Evolutionary conservation across 2,113 vertebrate species (phyloP).

Genomic region (Stigmatopora nigra): DNA sequence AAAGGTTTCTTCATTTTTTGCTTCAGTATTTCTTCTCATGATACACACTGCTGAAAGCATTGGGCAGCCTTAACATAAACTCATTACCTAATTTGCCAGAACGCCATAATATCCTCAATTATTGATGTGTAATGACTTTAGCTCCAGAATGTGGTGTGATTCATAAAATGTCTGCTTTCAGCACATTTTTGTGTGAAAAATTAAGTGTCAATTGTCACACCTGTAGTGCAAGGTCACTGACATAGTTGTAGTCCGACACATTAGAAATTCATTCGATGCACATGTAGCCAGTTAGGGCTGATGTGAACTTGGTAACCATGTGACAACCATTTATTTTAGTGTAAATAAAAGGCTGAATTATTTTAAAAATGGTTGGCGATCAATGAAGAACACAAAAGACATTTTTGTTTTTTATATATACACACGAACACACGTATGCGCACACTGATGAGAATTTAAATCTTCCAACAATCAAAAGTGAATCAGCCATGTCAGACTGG

Average conservation of each 20-base stretch:
- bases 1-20: too few relatives aligned
- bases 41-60: not conserved
- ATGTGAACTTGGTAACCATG: not conserved
- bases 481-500: not conserved
- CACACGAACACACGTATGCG: too few relatives aligned
- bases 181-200: not conserved
- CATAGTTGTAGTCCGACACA: not conserved
- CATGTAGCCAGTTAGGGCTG: not conserved
- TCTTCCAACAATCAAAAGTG: not conserved
- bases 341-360: not conserved
- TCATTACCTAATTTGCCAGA: not conserved
- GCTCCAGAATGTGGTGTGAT: not conserved
- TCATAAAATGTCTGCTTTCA: not conserved
- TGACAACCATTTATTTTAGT: not conserved
- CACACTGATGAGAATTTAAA: not conserved
- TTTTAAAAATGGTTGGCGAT: too few relatives aligned
- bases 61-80: too few relatives aligned
- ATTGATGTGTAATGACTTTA: not conserved
- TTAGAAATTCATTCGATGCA: not conserved
- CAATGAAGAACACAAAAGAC: too few relatives aligned
- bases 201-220: constrained; percentile 1
- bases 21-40: too few relatives aligned
- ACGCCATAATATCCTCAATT: not conserved
- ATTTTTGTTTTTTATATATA: too few relatives aligned
- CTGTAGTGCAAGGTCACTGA: not conserved